Evolutionary conservation across 2,797 vertebrate genomes (phyloP).

Genomic region (Bucorvus abyssinicus): DNA sequence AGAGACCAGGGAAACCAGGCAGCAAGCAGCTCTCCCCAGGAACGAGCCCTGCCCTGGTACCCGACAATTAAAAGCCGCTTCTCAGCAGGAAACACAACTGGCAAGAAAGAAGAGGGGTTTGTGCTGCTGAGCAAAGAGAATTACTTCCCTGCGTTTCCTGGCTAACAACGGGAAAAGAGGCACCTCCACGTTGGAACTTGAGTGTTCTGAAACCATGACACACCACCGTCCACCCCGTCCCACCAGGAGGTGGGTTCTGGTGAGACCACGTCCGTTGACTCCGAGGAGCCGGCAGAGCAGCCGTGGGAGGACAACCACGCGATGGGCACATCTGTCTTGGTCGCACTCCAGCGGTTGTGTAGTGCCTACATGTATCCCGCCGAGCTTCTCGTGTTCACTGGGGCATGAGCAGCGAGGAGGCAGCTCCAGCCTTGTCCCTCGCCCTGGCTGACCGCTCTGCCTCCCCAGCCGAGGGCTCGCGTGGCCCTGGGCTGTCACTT

Average conservation of each 20-base stretch:
- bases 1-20: background rate
- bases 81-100: background rate
- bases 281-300: background rate
- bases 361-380: accelerated
- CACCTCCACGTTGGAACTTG: background rate
- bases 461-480: background rate
- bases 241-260: background rate
- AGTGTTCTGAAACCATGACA: background rate
- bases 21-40: background rate
- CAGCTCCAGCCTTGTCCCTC: background rate
- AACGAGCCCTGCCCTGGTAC: background rate
- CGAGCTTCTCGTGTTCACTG: accelerated
- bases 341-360: background rate
- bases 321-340: background rate
- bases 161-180: background rate
- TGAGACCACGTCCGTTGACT: accelerated
- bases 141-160: background rate
- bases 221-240: accelerated
- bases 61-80: conserved; percentile 29
- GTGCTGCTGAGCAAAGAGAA: conserved; percentile 11
- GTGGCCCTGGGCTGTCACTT: background rate
- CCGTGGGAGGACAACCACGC: background rate
- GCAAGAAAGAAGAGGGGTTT: background rate
- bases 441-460: background rate
- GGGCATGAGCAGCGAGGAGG: background rate